Base-by-base conservation (phyloP, 2,888 invertebrate species). In the Tridacna gigas region DNA sequence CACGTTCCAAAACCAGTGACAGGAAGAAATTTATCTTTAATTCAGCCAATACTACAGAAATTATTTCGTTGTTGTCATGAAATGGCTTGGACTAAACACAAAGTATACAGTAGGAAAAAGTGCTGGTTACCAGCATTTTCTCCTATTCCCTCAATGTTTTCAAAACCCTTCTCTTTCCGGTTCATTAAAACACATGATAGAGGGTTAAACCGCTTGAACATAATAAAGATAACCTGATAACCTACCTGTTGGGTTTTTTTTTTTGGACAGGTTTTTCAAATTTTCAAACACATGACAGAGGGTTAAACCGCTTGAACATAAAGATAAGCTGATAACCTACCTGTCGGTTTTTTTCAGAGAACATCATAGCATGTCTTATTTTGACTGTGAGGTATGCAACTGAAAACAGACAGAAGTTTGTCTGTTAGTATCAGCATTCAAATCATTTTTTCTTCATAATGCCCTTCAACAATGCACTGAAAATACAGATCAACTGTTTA, bases 331-430 rank as follows among this genome's bases (percentile, higher is more conserved):
- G 25, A 69, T 25, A n/a, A 86, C 90, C 82, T 88, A 93, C 94
- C 88, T 86, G 86, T 85, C 91, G 90, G 56, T 81, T 83, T 20
- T 80, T 74, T 37, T 91, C 56, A 71, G 90, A 86, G 66, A 91
- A 90, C n/a, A 89, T 89, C 45, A 92, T 91, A 84, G 97, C 94
- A 77, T 96, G 96, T 79, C 97, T 96, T 85, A 98, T 97, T 22
- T 95, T 95, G 0, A 96, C 96, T 0, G 98, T 98, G 95, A 97
- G 95, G 90, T 95, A 95, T 0, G 97, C 98, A 96, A 98, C 97
- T 97, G 94, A 74, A 96, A 95, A 37, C 7, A 37, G 3, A 37
- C 37, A 2, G 7, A 4, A 37, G 7, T 37, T 7, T 7, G 7
- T 37, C 37, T 37, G 2, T 37, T 37, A 37, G 37, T 37, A 37